Conservation (phyloP, 2,113 vertebrate species). For the Corythaixoides concolor region DNA sequence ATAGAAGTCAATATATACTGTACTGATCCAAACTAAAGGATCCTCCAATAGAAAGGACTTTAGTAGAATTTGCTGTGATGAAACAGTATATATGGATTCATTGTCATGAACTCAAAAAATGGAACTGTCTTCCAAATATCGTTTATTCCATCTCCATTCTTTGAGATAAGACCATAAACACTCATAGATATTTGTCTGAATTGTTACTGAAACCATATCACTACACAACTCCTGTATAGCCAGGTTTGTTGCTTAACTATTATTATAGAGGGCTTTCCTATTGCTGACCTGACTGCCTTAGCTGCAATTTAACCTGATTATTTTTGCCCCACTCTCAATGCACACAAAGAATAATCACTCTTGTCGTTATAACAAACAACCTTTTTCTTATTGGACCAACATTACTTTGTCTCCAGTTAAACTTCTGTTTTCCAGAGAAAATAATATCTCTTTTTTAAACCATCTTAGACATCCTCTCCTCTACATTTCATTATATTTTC, state of each 20-base stretch:
- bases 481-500: background rate
- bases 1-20: background rate
- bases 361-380: background rate
- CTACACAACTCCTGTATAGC: background rate
- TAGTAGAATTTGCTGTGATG: background rate
- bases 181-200: background rate
- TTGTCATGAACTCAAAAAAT: background rate
- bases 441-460: background rate
- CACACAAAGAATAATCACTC: background rate
- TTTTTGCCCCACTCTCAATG: background rate
- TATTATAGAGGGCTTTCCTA: background rate
- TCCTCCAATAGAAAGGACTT: background rate
- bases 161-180: background rate
- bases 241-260: background rate
- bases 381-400: background rate
- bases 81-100: background rate
- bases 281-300: background rate
- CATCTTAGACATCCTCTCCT: background rate
- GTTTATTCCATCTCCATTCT: background rate
- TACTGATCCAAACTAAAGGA: background rate
- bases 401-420: background rate
- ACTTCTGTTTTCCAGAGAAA: background rate
- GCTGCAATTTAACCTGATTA: background rate
- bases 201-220: background rate
- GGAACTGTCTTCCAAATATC: background rate